Conservation (phyloP, 1,140 invertebrate species). For the Pogonomyrmex californicus region DNA sequence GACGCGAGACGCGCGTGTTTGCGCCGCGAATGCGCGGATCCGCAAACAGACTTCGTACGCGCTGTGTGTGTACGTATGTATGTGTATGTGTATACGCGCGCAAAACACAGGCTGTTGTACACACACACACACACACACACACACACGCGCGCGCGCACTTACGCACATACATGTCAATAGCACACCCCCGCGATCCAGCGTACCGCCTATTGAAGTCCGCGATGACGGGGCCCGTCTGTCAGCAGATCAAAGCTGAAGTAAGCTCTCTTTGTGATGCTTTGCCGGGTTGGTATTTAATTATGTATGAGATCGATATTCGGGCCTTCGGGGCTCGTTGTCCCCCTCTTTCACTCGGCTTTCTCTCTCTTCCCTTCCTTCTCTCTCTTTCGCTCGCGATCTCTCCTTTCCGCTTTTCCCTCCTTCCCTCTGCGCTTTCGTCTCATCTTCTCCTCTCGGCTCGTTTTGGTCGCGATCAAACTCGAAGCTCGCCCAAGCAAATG, state of each 20-base stretch:
- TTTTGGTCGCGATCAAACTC: conserved; percentile 61
- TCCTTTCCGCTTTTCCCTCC: conserved; percentile 46
- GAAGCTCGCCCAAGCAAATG: conserved; percentile 52
- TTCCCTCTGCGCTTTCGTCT: conserved; percentile 21
- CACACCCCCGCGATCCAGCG: conserved; percentile 77
- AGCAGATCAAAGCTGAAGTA: conserved; percentile 86
- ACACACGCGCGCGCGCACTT: conserved; percentile 2
- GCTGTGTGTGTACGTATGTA: neutral
- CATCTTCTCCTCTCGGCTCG: conserved; percentile 45
- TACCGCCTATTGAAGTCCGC: conserved; percentile 84
- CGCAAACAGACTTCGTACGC: conserved; percentile 42
- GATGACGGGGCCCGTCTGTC: conserved; percentile 86
- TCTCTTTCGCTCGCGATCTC: conserved; percentile 12
- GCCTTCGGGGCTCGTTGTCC: conserved; percentile 80
- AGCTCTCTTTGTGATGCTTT: conserved; percentile 87
- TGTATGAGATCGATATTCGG: conserved; percentile 86
- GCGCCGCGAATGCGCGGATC: conserved; percentile 6
- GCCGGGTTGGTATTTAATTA: conserved; percentile 86
- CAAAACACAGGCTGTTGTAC: conserved; percentile 27
- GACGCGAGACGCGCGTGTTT: conserved; percentile 4
- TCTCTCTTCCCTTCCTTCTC: conserved; percentile 34
- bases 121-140: neutral
- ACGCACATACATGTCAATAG: conserved; percentile 70
- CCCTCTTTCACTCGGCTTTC: conserved; percentile 53
- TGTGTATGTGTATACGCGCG: conserved; percentile 32